These are phyloP conservation scores for Zosterops hypoxanthus DNA, from an alignment of 2,113 vertebrate species.

Conservation along the genomic window DNA sequence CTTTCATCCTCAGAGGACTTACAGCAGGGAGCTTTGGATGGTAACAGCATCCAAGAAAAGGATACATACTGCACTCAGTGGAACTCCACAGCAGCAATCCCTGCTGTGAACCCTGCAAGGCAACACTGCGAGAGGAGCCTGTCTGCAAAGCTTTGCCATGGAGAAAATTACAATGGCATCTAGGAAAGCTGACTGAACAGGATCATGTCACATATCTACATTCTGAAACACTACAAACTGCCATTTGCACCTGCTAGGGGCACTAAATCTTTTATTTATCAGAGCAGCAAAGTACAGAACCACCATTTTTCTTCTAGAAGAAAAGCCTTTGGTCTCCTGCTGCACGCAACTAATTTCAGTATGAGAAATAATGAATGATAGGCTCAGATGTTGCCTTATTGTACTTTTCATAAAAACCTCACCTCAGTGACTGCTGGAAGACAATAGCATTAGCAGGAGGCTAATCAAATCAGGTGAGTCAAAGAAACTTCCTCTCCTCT, in stretches of 20 bases:
- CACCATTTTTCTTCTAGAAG: background rate
- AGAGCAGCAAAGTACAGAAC: background rate
- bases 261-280: background rate
- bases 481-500: background rate
- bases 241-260: background rate
- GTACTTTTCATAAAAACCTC: background rate
- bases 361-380: background rate
- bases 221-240: background rate
- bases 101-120: background rate
- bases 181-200: background rate
- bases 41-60: background rate
- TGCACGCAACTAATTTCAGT: background rate
- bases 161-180: background rate
- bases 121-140: background rate
- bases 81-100: background rate
- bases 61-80: background rate
- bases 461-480: background rate
- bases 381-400: background rate
- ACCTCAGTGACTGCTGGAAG: background rate
- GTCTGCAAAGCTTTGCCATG: background rate
- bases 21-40: background rate
- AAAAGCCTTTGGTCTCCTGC: background rate
- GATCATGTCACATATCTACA: background rate
- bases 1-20: background rate
- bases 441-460: background rate